Evolutionary conservation across 2,888 invertebrate species (phyloP), one percentile per base, ranked within the genome.

Genomic region (Trypoxylon attenuatum): DNA sequence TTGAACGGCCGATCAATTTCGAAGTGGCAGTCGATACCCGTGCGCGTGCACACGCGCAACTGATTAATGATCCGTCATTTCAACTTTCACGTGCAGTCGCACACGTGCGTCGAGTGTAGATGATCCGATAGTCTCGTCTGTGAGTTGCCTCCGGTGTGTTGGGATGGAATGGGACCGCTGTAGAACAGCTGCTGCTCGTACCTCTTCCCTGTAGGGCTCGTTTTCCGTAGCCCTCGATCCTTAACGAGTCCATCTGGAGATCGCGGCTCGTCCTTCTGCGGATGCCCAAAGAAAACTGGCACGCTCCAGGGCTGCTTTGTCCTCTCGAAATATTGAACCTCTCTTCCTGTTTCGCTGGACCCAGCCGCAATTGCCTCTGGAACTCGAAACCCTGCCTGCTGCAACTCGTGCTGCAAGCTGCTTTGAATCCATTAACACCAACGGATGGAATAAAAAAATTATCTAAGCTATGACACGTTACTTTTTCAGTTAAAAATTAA

Each of bases 231-330:
- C 39, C n/a, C n/a, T 55, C 18, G 29, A 41, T 43, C 41, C 60
- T 49, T 73, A 73, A 73, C 70, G 29, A 73, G 67, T 65, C 61
- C 73, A 72, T 72, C 69, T 72, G 72, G 73, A 66, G 58, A 69
- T 73, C 62, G 52, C 42, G 4, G 57, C 16, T 13, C 27, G 43
- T 22, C 27, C n/a, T n/a, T 47, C 21, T 6, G 15, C 10, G n/a
- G 21, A n/a, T 33, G 29, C 19, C 19, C 8, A 42, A 23, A 23
- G 13, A 16, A 21, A 27, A n/a, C n/a, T 8, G 61, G 19, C 65
- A 63, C 62, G 62, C 51, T 62, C 51, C 33, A 33, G 33, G 5
- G 25, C 33, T 13, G 33, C 33, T 33, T 33, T 33, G 33, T 33
- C 33, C 33, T 3, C n/a, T 13, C 33, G n/a, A 33, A 33, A 33